Evolutionary conservation across 2,797 vertebrate species (phyloP).

Genomic region (Sciurus carolinensis): DNA sequence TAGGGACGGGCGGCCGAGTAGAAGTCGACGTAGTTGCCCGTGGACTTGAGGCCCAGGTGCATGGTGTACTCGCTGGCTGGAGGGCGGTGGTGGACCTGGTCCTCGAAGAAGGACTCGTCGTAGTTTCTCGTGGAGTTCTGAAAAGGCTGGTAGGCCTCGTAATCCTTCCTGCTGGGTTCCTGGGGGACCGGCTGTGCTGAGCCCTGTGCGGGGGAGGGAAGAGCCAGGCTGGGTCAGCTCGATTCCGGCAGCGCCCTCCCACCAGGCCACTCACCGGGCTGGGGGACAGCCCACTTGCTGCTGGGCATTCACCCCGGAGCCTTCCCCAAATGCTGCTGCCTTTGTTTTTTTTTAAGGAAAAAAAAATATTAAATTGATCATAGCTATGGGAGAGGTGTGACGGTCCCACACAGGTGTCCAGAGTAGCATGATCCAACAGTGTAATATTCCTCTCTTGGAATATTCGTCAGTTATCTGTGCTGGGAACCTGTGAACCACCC

Average conservation of each 20-base stretch:
- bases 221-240: background rate
- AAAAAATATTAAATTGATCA: no score
- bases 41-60: constrained; percentile 99
- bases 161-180: constrained; percentile 94
- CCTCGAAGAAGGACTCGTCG: constrained; percentile 98
- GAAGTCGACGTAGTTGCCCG: constrained; percentile 99
- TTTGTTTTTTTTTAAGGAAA: background rate
- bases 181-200: constrained; percentile 95
- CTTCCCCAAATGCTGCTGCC: background rate
- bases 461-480: background rate
- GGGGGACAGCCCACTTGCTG: rapidly evolving
- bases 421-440: background rate
- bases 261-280: rapidly evolving
- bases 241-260: rapidly evolving
- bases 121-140: constrained; percentile 97
- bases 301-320: no score
- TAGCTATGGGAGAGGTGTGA: background rate
- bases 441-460: background rate
- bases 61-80: constrained; percentile 97
- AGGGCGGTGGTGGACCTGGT: constrained; percentile 96
- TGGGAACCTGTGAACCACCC: background rate
- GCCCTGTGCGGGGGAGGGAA: constrained; percentile 90
- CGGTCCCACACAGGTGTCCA: no score
- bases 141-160: constrained; percentile 98
- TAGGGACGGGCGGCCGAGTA: constrained; percentile 99